Evolutionary conservation across 1,140 invertebrate species (phyloP).

Genomic region (Forficula auricularia): DNA sequence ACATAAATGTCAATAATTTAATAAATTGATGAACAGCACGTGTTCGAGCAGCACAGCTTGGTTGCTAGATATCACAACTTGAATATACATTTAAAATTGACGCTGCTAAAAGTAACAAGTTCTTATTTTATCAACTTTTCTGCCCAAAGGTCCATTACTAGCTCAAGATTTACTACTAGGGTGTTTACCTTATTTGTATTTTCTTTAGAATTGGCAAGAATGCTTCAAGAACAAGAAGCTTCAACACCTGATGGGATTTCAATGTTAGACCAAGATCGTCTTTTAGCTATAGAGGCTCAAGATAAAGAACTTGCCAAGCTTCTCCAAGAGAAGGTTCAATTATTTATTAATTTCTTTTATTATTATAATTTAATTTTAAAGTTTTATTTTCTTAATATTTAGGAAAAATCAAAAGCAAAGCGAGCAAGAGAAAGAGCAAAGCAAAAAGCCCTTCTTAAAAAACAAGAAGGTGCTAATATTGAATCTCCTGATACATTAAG

Average conservation of each 20-base stretch:
- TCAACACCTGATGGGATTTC: slow-evolving; percentile 36
- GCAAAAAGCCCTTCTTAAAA: slow-evolving; percentile 44
- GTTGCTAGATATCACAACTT: too few species aligned
- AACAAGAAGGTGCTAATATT: slow-evolving; percentile 26
- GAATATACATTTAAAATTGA: too few species aligned
- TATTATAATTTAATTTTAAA: background rate
- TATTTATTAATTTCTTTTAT: background rate
- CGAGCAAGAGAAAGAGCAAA: slow-evolving; percentile 44
- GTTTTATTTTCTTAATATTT: background rate
- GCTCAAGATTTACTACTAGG: too few species aligned
- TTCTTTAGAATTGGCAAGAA: slow-evolving; percentile 40
- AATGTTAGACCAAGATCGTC: slow-evolving; percentile 46
- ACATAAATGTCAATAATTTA: too few species aligned
- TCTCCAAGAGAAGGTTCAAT: slow-evolving; percentile 60
- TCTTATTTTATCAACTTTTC: too few species aligned
- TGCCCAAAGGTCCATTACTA: too few species aligned
- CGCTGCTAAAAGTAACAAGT: too few species aligned
- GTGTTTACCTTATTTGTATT: too few species aligned
- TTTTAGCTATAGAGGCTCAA: slow-evolving; percentile 74
- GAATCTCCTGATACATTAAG: slow-evolving; percentile 13
- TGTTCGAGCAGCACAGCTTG: too few species aligned
- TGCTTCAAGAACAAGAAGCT: slow-evolving; percentile 44
- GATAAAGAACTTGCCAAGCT: slow-evolving; percentile 77
- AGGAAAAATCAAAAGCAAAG: slow-evolving; percentile 48
- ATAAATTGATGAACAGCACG: too few species aligned